Evolutionary conservation across 2,113 vertebrate species (phyloP).

Genomic region (Pandion haliaetus): DNA sequence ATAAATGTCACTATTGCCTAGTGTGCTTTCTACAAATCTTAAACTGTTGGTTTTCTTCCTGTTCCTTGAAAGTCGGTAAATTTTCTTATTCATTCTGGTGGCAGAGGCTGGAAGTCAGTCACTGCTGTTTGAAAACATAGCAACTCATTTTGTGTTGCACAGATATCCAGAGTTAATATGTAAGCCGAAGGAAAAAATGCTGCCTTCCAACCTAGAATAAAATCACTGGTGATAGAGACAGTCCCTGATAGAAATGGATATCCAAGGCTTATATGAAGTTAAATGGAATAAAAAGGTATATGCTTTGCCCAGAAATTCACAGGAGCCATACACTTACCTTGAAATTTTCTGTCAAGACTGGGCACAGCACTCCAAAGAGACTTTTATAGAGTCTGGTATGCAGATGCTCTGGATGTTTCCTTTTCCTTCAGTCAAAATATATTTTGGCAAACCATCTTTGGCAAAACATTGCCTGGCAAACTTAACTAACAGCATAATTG

Average conservation of each 20-base stretch:
- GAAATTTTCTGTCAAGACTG: slow-evolving; percentile 40
- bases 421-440: slow-evolving; percentile 35
- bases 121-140: not conserved
- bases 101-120: not conserved
- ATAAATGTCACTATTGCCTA: not conserved
- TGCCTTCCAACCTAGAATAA: not conserved
- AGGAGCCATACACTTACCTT: slow-evolving; percentile 38
- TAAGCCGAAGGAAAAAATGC: not conserved
- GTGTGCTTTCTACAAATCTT: not conserved
- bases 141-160: not conserved
- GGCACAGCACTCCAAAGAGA: slow-evolving; percentile 32
- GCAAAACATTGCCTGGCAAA: slow-evolving; percentile 48
- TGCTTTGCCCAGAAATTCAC: not conserved
- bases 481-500: slow-evolving; percentile 39
- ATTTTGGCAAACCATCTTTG: slow-evolving; percentile 41
- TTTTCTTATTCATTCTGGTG: not conserved
- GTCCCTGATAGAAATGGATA: not conserved
- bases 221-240: not conserved
- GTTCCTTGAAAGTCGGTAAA: not conserved
- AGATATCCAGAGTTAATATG: not conserved
- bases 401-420: slow-evolving; percentile 35
- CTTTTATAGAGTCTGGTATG: slow-evolving; percentile 53
- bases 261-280: not conserved
- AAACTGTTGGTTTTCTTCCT: not conserved
- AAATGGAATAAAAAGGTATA: not conserved